phyloP scores from a whole-genome alignment of 2,797 vertebrate genomes.

The Discoglossus pictus region DNA sequence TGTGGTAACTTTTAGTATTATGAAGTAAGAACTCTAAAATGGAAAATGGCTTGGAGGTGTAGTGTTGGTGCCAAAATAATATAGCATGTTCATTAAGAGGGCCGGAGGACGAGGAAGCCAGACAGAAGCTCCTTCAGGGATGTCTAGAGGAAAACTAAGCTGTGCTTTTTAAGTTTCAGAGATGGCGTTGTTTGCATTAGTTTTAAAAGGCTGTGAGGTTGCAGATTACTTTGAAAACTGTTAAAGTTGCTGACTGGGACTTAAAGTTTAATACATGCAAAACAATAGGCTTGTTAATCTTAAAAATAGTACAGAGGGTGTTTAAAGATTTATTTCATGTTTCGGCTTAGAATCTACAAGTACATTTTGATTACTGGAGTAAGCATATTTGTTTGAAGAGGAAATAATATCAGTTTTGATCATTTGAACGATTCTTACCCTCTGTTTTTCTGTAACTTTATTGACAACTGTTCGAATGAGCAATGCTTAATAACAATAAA shows the following conservation, averaged over 20 bases:
- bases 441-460: too few relatives aligned
- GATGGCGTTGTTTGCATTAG: constrained; percentile 34
- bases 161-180: constrained; percentile 39
- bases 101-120: constrained; percentile 7
- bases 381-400: too few relatives aligned
- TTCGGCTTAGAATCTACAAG: too few relatives aligned
- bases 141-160: constrained; percentile 35
- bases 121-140: constrained; percentile 31
- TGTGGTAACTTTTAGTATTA: constrained; percentile 10
- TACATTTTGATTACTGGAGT: too few relatives aligned
- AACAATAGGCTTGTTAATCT: too few relatives aligned
- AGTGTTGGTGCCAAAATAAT: constrained; percentile 35
- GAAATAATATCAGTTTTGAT: too few relatives aligned
- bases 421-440: too few relatives aligned
- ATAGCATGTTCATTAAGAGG: constrained; percentile 34
- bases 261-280: too few relatives aligned
- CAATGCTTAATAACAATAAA: too few relatives aligned
- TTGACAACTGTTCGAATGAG: too few relatives aligned
- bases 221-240: constrained; percentile 37
- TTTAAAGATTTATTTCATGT: too few relatives aligned
- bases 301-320: too few relatives aligned
- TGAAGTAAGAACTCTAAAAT: constrained; percentile 15
- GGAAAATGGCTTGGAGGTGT: constrained; percentile 26
- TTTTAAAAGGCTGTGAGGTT: constrained; percentile 28
- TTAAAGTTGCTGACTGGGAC: constrained; percentile 22